Base-by-base conservation (phyloP, 2,797 vertebrate genomes). In the Psittacula derbiana region DNA sequence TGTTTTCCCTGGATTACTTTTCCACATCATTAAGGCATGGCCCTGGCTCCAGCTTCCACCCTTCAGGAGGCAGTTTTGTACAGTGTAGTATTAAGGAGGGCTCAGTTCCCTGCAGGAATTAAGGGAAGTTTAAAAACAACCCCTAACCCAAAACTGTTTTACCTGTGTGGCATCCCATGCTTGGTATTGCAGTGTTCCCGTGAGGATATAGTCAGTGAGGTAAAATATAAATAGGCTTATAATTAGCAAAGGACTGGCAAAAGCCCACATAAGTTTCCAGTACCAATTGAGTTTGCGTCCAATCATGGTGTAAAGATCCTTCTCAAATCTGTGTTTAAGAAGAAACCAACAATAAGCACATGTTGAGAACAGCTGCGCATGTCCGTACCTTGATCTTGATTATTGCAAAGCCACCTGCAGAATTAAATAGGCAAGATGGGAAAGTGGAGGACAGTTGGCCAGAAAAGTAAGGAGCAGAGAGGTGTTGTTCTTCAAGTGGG, bases 121-220 rank as follows among this genome's bases (percentile, higher is more conserved):
- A 24, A 30, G 21, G 64, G 23, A 43, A 72, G 31, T 33, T 49
- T 33, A 9, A 33, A 40, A 50, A 43, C 25, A 30, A 6, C 2
- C 23, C 19, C 18, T 23, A 52, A 21, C 1, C 12, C 30, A 7
- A 21, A 66, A 5, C 8, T 44, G 3, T 24, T 44, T 82, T 93
- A 99, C 99, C 98, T 98, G 97, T 47, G 98, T 87, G 96, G 98
- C 98, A 53, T 99, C 96, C 99, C 99, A 99, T 4, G 99, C 99
- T 95, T 98, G 98, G 95, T 99, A 99, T 16, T 98, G 98, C 30
- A 98, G 97, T 0, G 98, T 98, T n/a, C 99, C 99, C 7, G 98
- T 98, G 81, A 94, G 96, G 96, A 99, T 98, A 72, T 99, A 99
- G 97, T 98, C 98, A 0, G 98, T 86, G 76, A 99, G 96, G 97